These are phyloP conservation scores for Apis dorsata DNA, from an alignment of 1,140 invertebrate genomes.

Conservation along the genomic window DNA sequence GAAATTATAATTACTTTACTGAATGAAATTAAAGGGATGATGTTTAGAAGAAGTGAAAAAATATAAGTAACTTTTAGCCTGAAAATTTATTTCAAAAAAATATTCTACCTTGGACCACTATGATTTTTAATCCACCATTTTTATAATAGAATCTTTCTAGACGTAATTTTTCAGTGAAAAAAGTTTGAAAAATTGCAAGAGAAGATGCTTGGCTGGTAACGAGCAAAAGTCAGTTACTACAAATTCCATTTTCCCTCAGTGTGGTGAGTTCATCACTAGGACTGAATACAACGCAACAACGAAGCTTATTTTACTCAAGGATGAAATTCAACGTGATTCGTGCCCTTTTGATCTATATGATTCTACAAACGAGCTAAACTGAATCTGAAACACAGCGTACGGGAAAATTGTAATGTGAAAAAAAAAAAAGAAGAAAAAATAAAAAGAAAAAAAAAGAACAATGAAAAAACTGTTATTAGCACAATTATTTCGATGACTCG, in stretches of 20 bases:
- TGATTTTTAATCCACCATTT: not conserved
- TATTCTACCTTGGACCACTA: no score
- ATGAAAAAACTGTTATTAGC: not conserved
- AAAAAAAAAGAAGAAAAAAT: not conserved
- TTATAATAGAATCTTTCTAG: not conserved
- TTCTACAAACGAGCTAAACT: not conserved
- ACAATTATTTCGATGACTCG: slow-evolving; percentile 12
- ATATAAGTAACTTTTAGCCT: no score
- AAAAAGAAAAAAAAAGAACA: no score
- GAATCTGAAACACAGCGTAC: no score
- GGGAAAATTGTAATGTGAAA: no score
- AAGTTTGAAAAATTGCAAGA: not conserved
- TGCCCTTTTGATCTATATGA: not conserved
- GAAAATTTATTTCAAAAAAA: no score
- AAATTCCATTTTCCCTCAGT: not conserved
- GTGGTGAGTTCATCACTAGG: no score
- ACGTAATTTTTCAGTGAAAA: not conserved
- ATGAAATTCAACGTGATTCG: not conserved
- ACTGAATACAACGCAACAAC: not conserved
- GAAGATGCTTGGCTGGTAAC: not conserved
- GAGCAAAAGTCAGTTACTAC: not conserved
- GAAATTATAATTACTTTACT: no score
- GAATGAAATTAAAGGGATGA: no score
- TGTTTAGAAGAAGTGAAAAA: no score
- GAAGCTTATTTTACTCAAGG: not conserved